Evolutionary conservation across 2,888 invertebrate genomes (phyloP), one percentile per base, ranked within the genome.

Genomic region (Miltochrista miniata): DNA sequence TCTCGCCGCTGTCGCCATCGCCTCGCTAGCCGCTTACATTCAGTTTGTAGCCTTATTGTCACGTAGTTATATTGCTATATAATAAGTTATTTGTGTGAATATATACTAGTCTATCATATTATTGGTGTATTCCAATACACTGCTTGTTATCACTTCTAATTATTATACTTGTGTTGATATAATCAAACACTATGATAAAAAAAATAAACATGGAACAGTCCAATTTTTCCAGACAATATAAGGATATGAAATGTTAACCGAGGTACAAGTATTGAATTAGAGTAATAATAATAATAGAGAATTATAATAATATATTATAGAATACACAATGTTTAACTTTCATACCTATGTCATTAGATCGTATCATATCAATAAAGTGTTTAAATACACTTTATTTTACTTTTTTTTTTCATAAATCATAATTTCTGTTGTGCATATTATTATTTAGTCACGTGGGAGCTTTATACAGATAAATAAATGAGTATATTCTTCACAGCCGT

Each of bases 401-500:
- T 56, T 54, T 53, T 61, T 67, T 53, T 61, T 67, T 66, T 71
- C 62, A 67, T 64, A 55, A 56, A 71, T 63, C 59, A 70, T 71
- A 56, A 65, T 65, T 69, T 76, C 64, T 78, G 71, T 77, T 80
- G 75, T 72, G 73, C 69, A 72, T 79, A 69, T 77, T 70, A 74
- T 76, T 68, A 71, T 74, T 76, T 81, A 74, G 59, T 71, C 78
- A 76, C 79, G 76, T 81, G 75, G 74, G 76, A 79, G 81, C 79
- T 81, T 81, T 77, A 77, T 75, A 74, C 73, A 76, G 73, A 74
- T 58, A 81, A 90, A 90, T 90, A 89, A 90, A 90, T 75, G 81
- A 83, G 76, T 86, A 83, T 90, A 82, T 84, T 85, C 81, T 84
- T 83, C 83, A 82, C 79, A 84, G 81, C 75, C 69, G 79, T 86